Percentiles rank a stretch among this genome's conserved stretches.
Evolutionary conservation across 2,113 vertebrate species (phyloP).

Genomic region (Atrichornis clamosus): DNA sequence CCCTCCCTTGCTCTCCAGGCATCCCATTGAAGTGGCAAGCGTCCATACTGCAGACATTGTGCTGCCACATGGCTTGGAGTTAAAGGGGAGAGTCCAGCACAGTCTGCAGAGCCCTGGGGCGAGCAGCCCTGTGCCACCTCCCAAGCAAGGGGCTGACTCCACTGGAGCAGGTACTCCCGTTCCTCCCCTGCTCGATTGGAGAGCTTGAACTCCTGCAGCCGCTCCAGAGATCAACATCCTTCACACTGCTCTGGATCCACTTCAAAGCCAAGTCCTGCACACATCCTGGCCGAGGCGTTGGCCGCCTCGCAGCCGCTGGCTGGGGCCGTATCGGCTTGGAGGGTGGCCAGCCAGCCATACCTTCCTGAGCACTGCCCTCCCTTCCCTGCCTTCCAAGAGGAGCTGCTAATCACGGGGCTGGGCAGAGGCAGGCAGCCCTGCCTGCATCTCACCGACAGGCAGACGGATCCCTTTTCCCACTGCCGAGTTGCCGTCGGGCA

Average conservation of each 20-base stretch:
- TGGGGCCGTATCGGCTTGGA: background rate
- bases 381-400: background rate
- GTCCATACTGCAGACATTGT: background rate
- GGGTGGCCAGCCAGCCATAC: background rate
- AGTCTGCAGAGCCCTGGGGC: background rate
- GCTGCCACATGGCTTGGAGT: background rate
- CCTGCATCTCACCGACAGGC: background rate
- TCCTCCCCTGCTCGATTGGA: background rate
- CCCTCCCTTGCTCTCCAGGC: background rate
- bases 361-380: background rate
- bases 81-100: background rate
- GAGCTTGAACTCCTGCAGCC: background rate
- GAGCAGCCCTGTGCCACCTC: background rate
- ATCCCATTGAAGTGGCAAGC: background rate
- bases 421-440: background rate
- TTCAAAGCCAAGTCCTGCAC: constrained; percentile 23
- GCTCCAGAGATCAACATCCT: constrained; percentile 1
- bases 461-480: background rate
- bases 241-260: background rate
- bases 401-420: background rate
- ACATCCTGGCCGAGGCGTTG: constrained; percentile 31
- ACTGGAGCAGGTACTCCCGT: background rate
- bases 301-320: constrained; percentile 34
- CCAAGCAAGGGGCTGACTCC: background rate
- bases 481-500: background rate